Evolutionary conservation across 1,140 invertebrate genomes (phyloP), one percentile per base, ranked within the genome.

Genomic region (Wasmannia auropunctata): DNA sequence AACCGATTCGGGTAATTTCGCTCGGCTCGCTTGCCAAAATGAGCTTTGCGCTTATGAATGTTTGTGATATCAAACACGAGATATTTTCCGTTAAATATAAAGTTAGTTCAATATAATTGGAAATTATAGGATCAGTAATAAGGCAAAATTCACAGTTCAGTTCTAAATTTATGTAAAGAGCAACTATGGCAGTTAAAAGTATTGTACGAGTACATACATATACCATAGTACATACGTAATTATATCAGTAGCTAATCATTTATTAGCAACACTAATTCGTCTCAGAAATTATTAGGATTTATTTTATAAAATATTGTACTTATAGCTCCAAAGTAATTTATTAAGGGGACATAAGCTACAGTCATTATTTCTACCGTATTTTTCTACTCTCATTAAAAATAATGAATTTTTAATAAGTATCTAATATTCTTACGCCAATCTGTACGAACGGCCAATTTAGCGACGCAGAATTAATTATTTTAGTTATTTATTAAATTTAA

Each of bases 1-100:
- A 83, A 83, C 67, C 67, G 79, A 58, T 81, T 81, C 65, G 51
- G 67, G 51, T 74, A 72, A 83, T 83, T 74, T 72, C 37, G 51
- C 31, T 11, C 4, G 65, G 37, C 10, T 25, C 7, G n/a, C 54
- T 74, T 83, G 37, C 51, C 37, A 58, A 83, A 74, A 74, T 83
- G 79, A 83, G 79, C 51, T 74, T 83, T 74, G 37, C 37, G 19
- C n/a, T 58, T 34, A 10, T 60, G 65, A 37, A 46, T 46, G 31
- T 81, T 81, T 34, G 25, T 37, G 19, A 72, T 72, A 54, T 72
- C 19, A 37, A 22, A 65, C 3, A 51, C 19, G 8, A 58, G 19
- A 28, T 58, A 40, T 58, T 46, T 43, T 43, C 28, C 28, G 10
- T 43, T 56, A 46, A 56, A 72, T 10, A 72, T 10, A 72, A 72